Conservation (phyloP, 2,888 invertebrate genomes). For the Heliothis peltigera region DNA sequence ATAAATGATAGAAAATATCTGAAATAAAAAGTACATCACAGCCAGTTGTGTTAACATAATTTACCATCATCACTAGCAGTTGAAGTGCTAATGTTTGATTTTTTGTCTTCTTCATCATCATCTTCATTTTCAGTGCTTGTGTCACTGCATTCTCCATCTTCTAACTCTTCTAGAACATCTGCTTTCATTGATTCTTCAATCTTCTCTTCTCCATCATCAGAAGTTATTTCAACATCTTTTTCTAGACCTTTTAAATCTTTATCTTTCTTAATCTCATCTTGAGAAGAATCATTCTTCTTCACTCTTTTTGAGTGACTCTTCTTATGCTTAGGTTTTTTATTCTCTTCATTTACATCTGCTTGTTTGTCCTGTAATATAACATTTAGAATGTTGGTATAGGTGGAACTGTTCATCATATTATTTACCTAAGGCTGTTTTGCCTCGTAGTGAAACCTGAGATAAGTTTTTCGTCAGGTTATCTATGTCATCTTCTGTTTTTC, state of each 20-base stretch:
- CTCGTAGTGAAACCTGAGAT: constrained; percentile 87
- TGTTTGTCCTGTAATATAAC: constrained; percentile 86
- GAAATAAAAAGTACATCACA: constrained; percentile 8
- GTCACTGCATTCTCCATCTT: constrained; percentile 92
- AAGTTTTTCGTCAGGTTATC: constrained; percentile 87
- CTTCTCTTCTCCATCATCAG: constrained; percentile 26
- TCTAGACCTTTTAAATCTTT: constrained; percentile 28
- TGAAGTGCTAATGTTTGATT: constrained; percentile 78
- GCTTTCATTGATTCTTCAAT: constrained; percentile 30
- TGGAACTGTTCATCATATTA: constrained; percentile 77
- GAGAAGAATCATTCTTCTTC: constrained; percentile 47
- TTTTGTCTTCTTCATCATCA: constrained; percentile 73
- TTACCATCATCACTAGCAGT: constrained; percentile 87
- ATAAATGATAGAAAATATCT: not conserved
- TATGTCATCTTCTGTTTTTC: constrained; percentile 77
- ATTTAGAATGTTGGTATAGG: constrained; percentile 83
- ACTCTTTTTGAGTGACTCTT: constrained; percentile 63
- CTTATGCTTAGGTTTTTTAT: constrained; percentile 72
- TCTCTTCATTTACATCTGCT: constrained; percentile 58
- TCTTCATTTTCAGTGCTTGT: constrained; percentile 74
- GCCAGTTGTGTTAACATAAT: constrained; percentile 33
- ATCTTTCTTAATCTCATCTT: constrained; percentile 50
- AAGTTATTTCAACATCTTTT: constrained; percentile 8
- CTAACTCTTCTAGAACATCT: constrained; percentile 76
- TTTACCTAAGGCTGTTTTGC: constrained; percentile 88